phyloP scores from a whole-genome alignment of 2,797 vertebrate genomes.

The Morelia viridis region DNA sequence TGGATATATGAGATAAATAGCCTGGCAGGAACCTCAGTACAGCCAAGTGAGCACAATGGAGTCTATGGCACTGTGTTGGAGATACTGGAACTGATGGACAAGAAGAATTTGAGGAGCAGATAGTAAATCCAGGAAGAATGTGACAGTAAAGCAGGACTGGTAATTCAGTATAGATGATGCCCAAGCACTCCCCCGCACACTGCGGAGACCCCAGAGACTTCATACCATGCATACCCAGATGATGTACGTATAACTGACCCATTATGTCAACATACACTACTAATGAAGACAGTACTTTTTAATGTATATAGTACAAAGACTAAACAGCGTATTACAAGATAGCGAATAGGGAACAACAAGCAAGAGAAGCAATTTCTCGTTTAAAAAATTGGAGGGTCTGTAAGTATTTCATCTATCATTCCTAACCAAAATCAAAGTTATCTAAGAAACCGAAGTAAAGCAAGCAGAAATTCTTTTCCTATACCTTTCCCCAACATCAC shows the following conservation, averaged over 20 bases:
- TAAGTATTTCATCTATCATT: not conserved
- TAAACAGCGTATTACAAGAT: not conserved
- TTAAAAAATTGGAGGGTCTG: not conserved
- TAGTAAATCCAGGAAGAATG: not conserved
- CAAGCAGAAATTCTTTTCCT: not conserved
- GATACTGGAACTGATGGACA: not conserved
- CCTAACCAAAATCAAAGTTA: not conserved
- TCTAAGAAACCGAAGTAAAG: not conserved
- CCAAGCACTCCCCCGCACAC: not conserved
- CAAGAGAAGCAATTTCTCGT: not conserved
- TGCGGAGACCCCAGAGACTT: not conserved
- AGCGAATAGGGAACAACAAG: not conserved
- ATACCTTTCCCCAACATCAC: not conserved
- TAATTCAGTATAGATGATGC: not conserved
- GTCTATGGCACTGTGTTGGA: not conserved
- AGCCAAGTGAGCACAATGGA: not conserved
- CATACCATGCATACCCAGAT: not conserved
- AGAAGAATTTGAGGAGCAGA: not conserved
- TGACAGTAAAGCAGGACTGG: not conserved
- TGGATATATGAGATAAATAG: not conserved
- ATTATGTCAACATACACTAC: not conserved
- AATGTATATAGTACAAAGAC: not conserved
- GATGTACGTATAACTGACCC: not conserved
- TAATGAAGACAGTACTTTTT: not conserved
- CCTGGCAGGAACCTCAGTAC: not conserved